Evolutionary conservation across 2,888 invertebrate genomes (phyloP).

Genomic region (Drosophila paranaensis): DNA sequence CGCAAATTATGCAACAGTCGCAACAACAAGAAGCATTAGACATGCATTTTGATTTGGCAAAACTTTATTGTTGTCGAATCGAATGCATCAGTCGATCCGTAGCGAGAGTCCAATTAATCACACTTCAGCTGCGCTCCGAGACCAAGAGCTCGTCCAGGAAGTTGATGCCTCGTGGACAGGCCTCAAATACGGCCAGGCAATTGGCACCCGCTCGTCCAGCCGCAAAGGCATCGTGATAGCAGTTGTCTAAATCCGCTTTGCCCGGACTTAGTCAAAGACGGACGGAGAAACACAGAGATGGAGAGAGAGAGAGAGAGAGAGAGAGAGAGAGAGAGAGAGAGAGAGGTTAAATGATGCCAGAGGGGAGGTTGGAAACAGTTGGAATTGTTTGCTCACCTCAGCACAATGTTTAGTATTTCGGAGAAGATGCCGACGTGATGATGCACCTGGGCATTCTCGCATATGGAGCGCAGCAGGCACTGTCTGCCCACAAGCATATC

Average conservation of each 20-base stretch:
- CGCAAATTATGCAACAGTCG: slow-evolving; percentile 72
- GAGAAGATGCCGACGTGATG: slow-evolving; percentile 76
- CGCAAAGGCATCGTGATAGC: slow-evolving; percentile 87
- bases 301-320: too few relatives aligned
- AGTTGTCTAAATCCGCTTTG: slow-evolving; percentile 85
- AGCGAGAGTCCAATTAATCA: slow-evolving; percentile 82
- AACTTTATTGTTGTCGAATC: slow-evolving; percentile 61
- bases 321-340: too few relatives aligned
- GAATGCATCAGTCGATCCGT: slow-evolving; percentile 34
- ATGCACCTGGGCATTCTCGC: slow-evolving; percentile 82
- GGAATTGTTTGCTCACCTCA: slow-evolving; percentile 71
- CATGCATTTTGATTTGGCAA: slow-evolving; percentile 71
- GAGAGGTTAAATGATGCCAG: slow-evolving; percentile 1
- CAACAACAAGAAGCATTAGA: slow-evolving; percentile 62
- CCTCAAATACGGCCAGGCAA: slow-evolving; percentile 87
- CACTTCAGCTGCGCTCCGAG: slow-evolving; percentile 65
- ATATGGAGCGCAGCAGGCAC: slow-evolving; percentile 81
- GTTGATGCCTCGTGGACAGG: slow-evolving; percentile 87
- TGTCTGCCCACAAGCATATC: slow-evolving; percentile 58
- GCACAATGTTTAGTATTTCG: slow-evolving; percentile 76
- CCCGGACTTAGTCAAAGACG: slow-evolving; percentile 64
- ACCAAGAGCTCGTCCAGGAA: slow-evolving; percentile 86
- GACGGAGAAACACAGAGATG: neutral
- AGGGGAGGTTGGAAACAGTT: neutral
- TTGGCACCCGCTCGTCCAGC: slow-evolving; percentile 88